Conservation (phyloP, 2,888 invertebrate species). For the Thereva nobilitata region DNA sequence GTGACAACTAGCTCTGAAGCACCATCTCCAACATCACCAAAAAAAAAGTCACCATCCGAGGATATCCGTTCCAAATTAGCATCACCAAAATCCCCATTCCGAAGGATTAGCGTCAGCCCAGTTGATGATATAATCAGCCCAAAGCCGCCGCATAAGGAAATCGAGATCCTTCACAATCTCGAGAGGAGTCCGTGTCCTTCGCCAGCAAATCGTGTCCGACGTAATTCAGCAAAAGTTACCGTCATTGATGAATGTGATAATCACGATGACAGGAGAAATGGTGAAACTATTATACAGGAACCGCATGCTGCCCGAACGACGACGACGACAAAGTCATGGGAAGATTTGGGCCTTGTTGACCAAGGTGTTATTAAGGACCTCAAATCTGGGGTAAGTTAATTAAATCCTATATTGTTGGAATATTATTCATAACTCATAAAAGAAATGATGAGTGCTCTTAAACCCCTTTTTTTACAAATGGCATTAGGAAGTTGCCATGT, state of each 20-base stretch:
- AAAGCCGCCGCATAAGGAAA: constrained; percentile 63
- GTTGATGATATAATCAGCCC: constrained; percentile 59
- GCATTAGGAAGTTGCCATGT: background rate
- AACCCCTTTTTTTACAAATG: background rate
- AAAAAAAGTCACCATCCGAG: constrained; percentile 36
- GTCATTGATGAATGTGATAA: constrained; percentile 5
- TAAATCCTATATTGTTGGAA: background rate
- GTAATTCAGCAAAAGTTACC: constrained; percentile 27
- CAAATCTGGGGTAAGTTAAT: constrained; percentile 67
- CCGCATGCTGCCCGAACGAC: background rate
- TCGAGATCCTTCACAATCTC: constrained; percentile 71
- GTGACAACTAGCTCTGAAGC: background rate
- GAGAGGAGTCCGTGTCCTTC: constrained; percentile 67
- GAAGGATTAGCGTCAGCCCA: constrained; percentile 56
- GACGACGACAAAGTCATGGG: constrained; percentile 59
- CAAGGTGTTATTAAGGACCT: constrained; percentile 67
- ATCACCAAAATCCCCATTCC: constrained; percentile 50
- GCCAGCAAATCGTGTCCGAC: constrained; percentile 57
- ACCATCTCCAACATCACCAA: constrained; percentile 42
- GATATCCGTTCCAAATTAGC: constrained; percentile 39
- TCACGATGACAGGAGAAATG: constrained; percentile 35
- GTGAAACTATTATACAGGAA: constrained; percentile 41
- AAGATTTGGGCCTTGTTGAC: constrained; percentile 66
- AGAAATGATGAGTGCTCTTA: constrained; percentile 12
- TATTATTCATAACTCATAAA: constrained; percentile 1